These are phyloP conservation scores for Dicrurus megarhynchus DNA, from an alignment of 2,113 vertebrate genomes.

Conservation along the genomic window DNA sequence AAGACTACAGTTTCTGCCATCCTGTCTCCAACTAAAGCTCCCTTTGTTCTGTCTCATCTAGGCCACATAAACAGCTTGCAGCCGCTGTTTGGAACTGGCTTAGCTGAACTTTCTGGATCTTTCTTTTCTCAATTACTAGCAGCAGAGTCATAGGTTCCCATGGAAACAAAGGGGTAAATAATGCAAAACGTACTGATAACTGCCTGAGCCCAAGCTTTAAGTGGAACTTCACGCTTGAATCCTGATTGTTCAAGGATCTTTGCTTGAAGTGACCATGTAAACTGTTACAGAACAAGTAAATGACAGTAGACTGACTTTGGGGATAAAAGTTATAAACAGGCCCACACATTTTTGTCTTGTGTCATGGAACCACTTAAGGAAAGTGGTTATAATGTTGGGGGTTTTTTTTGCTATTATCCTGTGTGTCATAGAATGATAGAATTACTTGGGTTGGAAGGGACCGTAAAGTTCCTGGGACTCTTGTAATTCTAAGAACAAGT, in stretches of 20 bases:
- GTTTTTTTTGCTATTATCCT: not conserved
- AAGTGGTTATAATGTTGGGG: not conserved
- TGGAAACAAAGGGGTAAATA: not conserved
- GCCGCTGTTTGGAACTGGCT: not conserved
- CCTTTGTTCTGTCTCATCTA: not conserved
- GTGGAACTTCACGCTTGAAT: rapidly evolving
- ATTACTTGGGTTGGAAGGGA: not conserved
- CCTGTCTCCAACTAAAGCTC: not conserved
- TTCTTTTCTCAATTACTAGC: not conserved
- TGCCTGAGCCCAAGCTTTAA: not conserved
- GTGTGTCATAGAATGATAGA: not conserved
- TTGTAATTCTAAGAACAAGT: not conserved
- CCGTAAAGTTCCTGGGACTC: not conserved
- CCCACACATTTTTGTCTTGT: not conserved
- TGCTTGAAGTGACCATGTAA: not conserved
- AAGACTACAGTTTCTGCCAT: not conserved
- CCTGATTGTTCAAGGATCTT: not conserved
- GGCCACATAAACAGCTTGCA: not conserved
- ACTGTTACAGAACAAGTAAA: not conserved
- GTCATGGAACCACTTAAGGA: not conserved
- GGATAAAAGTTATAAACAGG: not conserved
- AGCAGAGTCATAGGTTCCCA: not conserved
- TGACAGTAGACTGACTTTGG: not conserved
- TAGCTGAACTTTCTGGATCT: not conserved
- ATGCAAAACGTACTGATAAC: not conserved